phyloP scores from a whole-genome alignment of 2,113 vertebrate species.

The Suricata suricatta region DNA sequence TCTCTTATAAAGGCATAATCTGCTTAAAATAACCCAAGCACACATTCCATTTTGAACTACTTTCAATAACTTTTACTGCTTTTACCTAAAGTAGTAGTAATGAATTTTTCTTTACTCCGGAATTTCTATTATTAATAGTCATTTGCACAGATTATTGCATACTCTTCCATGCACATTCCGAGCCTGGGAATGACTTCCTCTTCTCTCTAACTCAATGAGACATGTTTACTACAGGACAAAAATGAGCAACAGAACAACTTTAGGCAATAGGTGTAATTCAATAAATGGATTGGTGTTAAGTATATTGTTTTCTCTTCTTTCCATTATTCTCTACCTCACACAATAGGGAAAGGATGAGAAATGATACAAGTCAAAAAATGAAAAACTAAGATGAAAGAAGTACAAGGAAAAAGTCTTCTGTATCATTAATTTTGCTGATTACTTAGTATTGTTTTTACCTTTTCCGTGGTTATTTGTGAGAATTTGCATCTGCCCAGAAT shows the following conservation, averaged over 20 bases:
- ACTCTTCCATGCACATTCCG: neutral
- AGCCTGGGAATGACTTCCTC: neutral
- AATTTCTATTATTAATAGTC: neutral
- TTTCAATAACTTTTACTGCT: neutral
- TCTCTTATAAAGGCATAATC: neutral
- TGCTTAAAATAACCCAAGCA: slow-evolving; percentile 4
- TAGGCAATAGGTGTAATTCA: neutral
- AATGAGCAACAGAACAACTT: neutral
- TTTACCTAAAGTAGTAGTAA: neutral
- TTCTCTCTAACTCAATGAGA: neutral
- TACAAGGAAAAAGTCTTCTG: neutral
- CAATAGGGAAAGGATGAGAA: neutral
- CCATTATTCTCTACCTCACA: neutral
- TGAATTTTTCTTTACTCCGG: neutral
- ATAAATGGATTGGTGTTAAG: neutral
- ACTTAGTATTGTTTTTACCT: neutral
- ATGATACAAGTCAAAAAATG: neutral
- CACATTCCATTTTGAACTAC: neutral
- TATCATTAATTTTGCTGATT: neutral
- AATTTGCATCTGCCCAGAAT: neutral
- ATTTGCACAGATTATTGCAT: neutral
- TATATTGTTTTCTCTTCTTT: neutral
- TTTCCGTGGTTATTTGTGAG: neutral
- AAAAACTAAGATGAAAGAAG: neutral
- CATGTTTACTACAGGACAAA: neutral